Evolutionary conservation across 2,797 vertebrate species (phyloP), one percentile per base, ranked within the genome.

Genomic region (Scarus forsteni): DNA sequence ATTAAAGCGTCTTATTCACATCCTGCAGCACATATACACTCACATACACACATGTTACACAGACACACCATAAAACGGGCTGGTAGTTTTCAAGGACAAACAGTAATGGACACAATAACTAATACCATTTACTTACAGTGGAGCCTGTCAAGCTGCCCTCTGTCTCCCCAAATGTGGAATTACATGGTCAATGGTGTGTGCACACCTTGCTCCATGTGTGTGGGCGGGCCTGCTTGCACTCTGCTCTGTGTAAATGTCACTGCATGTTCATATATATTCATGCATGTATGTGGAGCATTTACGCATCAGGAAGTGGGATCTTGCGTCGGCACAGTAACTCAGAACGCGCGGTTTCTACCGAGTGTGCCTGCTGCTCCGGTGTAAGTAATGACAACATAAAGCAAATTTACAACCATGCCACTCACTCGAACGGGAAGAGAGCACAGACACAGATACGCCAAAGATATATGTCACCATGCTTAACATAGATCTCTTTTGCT

Each of bases 311-410:
- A 76, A 77, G 74, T 81, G 74, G 55, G 70, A 74, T 87, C 79
- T 68, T 76, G 72, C 12, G 53, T 35, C 13, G 38, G 16, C 38
- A 54, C 68, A 8, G 73, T 92, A 92, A 92, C 68, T 93, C 87
- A 91, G 40, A 79, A 77, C 81, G 50, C 62, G 70, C 46, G 50
- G 75, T 66, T 80, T 77, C 70, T 49, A 64, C 81, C 81, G 82
- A 78, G 83, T 77, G 81, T 49, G 50, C 69, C 75, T 74, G 66
- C 81, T 73, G 81, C 73, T 88, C 70, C 58, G 60, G 18, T 57
- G 75, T 93, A 93, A 93, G 92, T 94, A 92, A 95, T 93, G 92
- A 91, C 89, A 92, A 89, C 93, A 90, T 93, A 94, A 94, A 94
- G 78, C 75, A 89, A 79, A 91, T 94, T 94, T 94, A 94, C 71